Evolutionary conservation across 2,797 vertebrate species (phyloP).

Genomic region (Spheniscus humboldti): DNA sequence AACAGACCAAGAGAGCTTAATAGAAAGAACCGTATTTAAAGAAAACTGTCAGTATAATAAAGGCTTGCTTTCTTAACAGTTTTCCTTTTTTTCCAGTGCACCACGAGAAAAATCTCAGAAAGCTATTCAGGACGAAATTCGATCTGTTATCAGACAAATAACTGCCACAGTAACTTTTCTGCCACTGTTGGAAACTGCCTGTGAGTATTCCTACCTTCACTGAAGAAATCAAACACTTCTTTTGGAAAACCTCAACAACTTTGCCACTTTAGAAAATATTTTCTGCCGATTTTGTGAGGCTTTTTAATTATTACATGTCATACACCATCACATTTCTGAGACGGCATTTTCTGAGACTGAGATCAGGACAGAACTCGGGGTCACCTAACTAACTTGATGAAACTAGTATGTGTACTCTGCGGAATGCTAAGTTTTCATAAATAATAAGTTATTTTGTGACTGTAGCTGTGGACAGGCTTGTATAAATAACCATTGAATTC

Average conservation of each 20-base stretch:
- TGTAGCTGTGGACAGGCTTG: neutral
- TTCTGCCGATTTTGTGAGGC: neutral
- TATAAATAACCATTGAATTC: neutral
- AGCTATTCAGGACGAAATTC: conserved; percentile 94
- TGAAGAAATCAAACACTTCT: neutral
- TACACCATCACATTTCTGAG: neutral
- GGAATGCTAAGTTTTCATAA: neutral
- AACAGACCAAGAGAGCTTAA: neutral
- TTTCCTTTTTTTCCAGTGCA: conserved; percentile 67
- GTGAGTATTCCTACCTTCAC: conserved; percentile 75
- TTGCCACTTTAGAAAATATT: neutral
- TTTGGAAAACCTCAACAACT: neutral
- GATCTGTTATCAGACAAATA: conserved; percentile 92
- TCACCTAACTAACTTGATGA: neutral
- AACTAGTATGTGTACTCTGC: neutral
- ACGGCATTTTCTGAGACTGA: neutral
- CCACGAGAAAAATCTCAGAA: conserved; percentile 92
- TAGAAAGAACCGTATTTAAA: neutral
- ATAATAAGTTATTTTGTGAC: neutral
- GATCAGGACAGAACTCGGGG: neutral
- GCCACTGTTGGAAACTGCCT: conserved; percentile 89
- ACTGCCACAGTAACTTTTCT: conserved; percentile 95
- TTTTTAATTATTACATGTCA: neutral
- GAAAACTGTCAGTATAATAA: neutral
- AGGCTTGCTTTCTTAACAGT: neutral